Base-by-base conservation (phyloP, 2,797 vertebrate species). In the Eulemur coronatus region DNA sequence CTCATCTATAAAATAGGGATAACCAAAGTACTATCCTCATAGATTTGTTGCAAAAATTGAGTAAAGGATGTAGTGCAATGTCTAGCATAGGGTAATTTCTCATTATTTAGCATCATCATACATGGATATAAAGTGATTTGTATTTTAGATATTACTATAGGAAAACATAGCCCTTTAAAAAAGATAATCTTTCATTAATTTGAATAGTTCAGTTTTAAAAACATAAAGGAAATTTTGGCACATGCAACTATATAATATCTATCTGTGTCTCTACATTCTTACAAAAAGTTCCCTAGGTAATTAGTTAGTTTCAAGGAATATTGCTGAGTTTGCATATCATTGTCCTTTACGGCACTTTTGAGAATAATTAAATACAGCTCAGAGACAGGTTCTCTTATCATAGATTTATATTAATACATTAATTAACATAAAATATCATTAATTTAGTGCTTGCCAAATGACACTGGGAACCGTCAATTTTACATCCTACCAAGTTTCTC, bases 401-500 rank as follows among this genome's bases (percentile, higher is more conserved):
- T 20, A 97, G 92, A 97, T 95, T 95, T 92, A 90, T 92, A 96
- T 85, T 79, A 86, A 43, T 88, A 91, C 57, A 91, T 91, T 92
- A 95, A 94, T 96, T 96, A 97, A 89, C 90, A 95, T 93, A 93
- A 97, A 97, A 63, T 95, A 76, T 52, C 84, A 75, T 92, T 90
- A 94, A 95, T 91, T 89, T 87, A 80, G 14, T 69, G 38, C 75
- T 93, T 89, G 30, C 55, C 43, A 65, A 92, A 81, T 79, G 65
- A 86, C 73, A 91, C 38, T 28, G 35, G 69, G 28, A 86, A 41
- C 17, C 7, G 57, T 95, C 50, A 72, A 4, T 84, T 80, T 95
- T 80, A 72, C 6, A 69, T 72, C 30, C 9, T 61, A 41, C 26
- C 28, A 81, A 35, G n/a, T 59, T 88, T 59, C 90, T 93, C 76